Base-by-base conservation (phyloP, 2,888 invertebrate species). In the Cataglyphis albicans region DNA sequence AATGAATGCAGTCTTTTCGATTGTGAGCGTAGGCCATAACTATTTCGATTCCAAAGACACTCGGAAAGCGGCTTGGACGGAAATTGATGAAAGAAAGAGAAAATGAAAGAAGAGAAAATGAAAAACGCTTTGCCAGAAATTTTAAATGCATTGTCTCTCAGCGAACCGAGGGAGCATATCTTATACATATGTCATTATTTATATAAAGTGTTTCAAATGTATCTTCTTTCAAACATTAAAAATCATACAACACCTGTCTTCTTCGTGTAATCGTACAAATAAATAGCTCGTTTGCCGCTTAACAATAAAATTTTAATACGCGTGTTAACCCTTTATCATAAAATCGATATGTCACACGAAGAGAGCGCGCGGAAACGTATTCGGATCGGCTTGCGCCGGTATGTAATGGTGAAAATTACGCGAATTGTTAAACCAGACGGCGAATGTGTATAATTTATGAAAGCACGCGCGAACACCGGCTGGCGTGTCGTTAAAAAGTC, bases 391-490 rank as follows among this genome's bases (percentile, higher is more conserved):
- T 78, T 70, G 82, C 65, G 65, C 48, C 84, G 83, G 83, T 81
- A 82, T 86, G 86, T 89, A 87, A 89, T 78, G 87, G 78, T 61
- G 78, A 84, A 75, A 84, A 86, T 89, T 89, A 86, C 81, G 84
- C 87, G 84, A 86, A 70, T 52, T 65, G 84, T 68, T 82, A 65
- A 76, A 78, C 72, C 57, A 80, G 82, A 70, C 68, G 25, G 72
- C 72, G 86, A 81, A 88, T 87, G 87, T 86, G 82, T 86, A 52
- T 52, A 87, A 89, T 89, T 89, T 85, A 85, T 87, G 84, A 86
- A 85, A 87, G 83, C 84, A 75, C 72, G 83, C 70, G 63, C 72
- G 81, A 32, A 74, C 73, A 52, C 21, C 68, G 78, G 65, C 76
- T 78, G 84, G 65, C 82, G 83, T 83, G 83, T 80, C 82, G 83